A percentile compares a stretch with the other conserved stretches of the same genome.
phyloP scores from a whole-genome alignment of 1,140 invertebrate genomes.

The Apolygus lucorum region DNA sequence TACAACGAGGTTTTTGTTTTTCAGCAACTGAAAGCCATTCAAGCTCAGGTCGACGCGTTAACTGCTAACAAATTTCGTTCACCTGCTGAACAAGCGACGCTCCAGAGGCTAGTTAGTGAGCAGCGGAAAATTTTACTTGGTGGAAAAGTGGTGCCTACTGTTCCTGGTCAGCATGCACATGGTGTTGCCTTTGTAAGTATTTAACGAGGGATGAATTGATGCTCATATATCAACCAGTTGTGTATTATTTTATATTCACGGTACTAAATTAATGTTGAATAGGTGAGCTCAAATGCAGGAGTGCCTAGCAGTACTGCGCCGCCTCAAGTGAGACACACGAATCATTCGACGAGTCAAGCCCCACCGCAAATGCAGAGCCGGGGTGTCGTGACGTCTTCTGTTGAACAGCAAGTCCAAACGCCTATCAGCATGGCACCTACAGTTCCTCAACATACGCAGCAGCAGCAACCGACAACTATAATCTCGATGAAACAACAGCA shows the following conservation, averaged over 20 bases:
- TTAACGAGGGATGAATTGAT: too few relatives aligned
- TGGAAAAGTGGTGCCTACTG: slow-evolving; percentile 51
- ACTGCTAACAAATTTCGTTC: slow-evolving; percentile 42
- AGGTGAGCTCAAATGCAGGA: not conserved
- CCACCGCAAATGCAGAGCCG: not conserved
- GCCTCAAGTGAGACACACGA: not conserved
- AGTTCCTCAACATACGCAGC: not conserved
- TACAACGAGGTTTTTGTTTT: too few relatives aligned
- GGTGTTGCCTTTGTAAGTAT: slow-evolving; percentile 35
- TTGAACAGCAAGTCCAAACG: not conserved
- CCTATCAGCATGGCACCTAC: not conserved
- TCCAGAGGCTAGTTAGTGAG: slow-evolving; percentile 48
- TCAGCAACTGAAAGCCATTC: slow-evolving; percentile 48
- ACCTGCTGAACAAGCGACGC: slow-evolving; percentile 41
- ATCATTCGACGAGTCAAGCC: not conserved
- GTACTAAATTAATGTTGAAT: not conserved
- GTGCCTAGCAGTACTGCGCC: not conserved
- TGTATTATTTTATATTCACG: too few relatives aligned
- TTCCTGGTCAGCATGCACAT: slow-evolving; percentile 39
- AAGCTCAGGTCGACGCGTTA: slow-evolving; percentile 50
- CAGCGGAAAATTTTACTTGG: slow-evolving; percentile 53
- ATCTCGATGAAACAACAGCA: not conserved
- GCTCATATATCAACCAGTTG: too few relatives aligned
- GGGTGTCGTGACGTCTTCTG: not conserved
- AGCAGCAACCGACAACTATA: not conserved